Evolutionary conservation across 2,797 vertebrate genomes (phyloP), one percentile per base, ranked within the genome.

Genomic region (Stomatorhinus walkeri): DNA sequence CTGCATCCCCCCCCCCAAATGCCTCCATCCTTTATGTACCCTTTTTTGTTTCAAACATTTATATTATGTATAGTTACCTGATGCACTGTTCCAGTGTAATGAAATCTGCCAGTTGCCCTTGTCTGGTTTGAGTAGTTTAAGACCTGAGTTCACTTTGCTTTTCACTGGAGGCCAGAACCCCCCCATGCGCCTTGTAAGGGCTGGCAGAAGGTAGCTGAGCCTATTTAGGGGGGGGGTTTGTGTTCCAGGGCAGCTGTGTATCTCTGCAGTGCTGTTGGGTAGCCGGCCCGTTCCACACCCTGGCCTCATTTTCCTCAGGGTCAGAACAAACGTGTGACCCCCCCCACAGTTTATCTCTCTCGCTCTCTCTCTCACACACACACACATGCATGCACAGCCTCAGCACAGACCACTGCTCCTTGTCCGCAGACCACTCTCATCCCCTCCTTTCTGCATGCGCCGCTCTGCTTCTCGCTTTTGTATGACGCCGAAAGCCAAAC

Each of bases 401-500:
- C 76, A 88, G 89, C 91, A 90, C 91, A 91, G 91, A 89, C 49
- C 87, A 91, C 85, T 91, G 84, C 91, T 91, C 93, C 88, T 90
- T 79, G 22, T 88, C 89, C 36, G 61, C 84, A 46, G 72, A 87
- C 68, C 76, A 51, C 87, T 89, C 54, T 56, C 52, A 40, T 36
- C 40, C 76, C 4, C 16, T 64, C 84, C 83, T 89, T 2, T 56
- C 36, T 54, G 16, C 51, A 87, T 90, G 88, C 90, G 88, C 61
- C 16, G 76, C 88, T 89, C 83, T 91, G 89, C 90, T 92, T 91
- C 88, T 81, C 86, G 88, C 93, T 92, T 95, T 95, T 95, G 94
- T 96, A 90, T 93, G 64, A 90, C 22, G 90, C 90, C 90, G 89
- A 94, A 92, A 93, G 94, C 94, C 94, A 94, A 93, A 93, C 54